Evolutionary conservation across 2,113 vertebrate species (phyloP), one percentile per base, ranked within the genome.

Genomic region (Megaceryle torquata): DNA sequence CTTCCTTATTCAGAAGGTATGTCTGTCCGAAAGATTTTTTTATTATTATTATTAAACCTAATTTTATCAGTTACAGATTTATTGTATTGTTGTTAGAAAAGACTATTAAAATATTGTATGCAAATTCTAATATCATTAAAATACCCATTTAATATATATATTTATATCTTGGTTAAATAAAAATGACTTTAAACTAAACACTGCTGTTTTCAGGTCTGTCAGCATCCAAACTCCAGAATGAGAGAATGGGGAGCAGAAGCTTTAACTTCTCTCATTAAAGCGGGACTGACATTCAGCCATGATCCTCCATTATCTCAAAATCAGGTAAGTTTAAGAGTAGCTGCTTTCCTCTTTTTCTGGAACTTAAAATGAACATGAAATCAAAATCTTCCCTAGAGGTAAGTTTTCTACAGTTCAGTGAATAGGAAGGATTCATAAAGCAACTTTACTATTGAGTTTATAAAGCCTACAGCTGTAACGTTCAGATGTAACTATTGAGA

Each of bases 221-320:
- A 99, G 97, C 99, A 99, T 97, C 99, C 99, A 46, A 99, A 99
- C 92, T 98, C 98, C 88, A 98, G 99, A 93, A 99, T 99, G 99
- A 99, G 99, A 96, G 99, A 99, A 97, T 99, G 99, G 99, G 99
- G 99, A 79, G 99, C 99, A 11, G 99, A 99, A 97, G 99, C 99
- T 43, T 96, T 99, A 97, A 99, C 99, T 10, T 98, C 99, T 20
- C 98, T 99, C 43, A 99, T 99, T 95, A 99, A 99, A 98, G 99
- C 99, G 10, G 99, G 99, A 54, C 97, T 99, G 82, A 98, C 98
- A 46, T 99, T 98, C 97, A 99, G 97, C 90, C 99, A 99, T 22
- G 99, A 99, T 71, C 99, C 99, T 92, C 98, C 98, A 5, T 98
- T 99, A 85, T 98, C 98, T 82, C 99, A 99, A 80, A 99, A 99